Evolutionary conservation across 2,888 invertebrate species (phyloP).

Genomic region (Coelogynopora nodosa): DNA sequence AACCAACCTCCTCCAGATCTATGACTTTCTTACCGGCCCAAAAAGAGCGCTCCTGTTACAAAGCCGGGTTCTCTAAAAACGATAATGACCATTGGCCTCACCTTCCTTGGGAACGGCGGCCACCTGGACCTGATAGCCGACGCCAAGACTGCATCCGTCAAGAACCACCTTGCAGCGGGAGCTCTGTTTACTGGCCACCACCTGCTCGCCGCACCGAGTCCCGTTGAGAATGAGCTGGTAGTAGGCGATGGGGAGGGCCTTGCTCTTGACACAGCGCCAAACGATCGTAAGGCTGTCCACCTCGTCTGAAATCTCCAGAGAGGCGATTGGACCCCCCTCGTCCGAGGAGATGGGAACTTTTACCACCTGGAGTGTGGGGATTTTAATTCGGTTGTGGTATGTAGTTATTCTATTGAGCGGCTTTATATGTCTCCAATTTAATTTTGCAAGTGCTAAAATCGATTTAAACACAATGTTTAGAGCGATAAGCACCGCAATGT

Average conservation of each 20-base stretch:
- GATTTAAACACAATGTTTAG: no score
- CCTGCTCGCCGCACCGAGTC: constrained; percentile 57
- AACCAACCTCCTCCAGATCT: no score
- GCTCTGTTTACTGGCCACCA: constrained; percentile 56
- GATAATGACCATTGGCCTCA: constrained; percentile 50
- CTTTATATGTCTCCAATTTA: no score
- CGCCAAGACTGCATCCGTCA: constrained; percentile 56
- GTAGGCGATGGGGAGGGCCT: constrained; percentile 54
- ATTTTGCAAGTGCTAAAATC: no score
- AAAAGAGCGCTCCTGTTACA: no score
- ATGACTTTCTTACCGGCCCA: no score
- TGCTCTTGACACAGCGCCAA: constrained; percentile 58
- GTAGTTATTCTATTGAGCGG: no score
- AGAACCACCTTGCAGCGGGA: constrained; percentile 60
- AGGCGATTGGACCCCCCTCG: constrained; percentile 59
- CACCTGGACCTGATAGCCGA: constrained; percentile 33
- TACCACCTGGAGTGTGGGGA: constrained; percentile 47
- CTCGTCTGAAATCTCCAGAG: constrained; percentile 55
- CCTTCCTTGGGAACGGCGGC: constrained; percentile 48
- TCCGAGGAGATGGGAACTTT: constrained; percentile 54
- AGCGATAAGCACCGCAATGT: no score
- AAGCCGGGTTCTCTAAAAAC: no score
- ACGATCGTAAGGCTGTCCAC: constrained; percentile 56
- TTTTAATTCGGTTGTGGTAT: no score
- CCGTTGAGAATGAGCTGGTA: constrained; percentile 60